A percentile compares a stretch with the other conserved stretches of the same genome.
Conservation (phyloP, 1,140 invertebrate genomes). For the Panulirus ornatus region DNA sequence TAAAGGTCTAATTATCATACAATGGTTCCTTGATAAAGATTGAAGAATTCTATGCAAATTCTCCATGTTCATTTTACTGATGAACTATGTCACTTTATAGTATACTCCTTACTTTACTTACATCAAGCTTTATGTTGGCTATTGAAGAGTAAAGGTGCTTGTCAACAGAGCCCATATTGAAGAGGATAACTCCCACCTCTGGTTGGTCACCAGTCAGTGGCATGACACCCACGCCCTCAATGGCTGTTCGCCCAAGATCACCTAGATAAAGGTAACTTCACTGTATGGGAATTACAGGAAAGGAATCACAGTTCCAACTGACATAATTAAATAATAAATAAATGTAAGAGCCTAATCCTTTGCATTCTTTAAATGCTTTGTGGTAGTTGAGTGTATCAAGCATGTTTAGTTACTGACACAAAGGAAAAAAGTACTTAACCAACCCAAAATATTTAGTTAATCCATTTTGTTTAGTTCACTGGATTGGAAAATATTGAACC, state of each 20-base stretch:
- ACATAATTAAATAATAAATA: too few species aligned
- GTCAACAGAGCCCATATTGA: slow-evolving; percentile 84
- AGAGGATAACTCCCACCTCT: slow-evolving; percentile 82
- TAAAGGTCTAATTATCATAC: too few species aligned
- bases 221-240: slow-evolving; percentile 82
- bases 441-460: too few species aligned
- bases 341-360: too few species aligned
- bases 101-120: slow-evolving; percentile 77
- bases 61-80: background rate
- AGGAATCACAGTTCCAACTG: too few species aligned
- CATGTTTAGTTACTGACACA: too few species aligned
- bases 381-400: too few species aligned
- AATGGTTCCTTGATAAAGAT: too few species aligned
- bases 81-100: background rate
- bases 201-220: slow-evolving; percentile 77
- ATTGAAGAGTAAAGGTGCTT: slow-evolving; percentile 83
- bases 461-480: too few species aligned
- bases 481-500: too few species aligned
- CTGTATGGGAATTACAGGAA: background rate
- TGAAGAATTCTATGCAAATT: slow-evolving; percentile 4
- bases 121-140: slow-evolving; percentile 83
- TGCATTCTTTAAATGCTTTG: too few species aligned
- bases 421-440: too few species aligned
- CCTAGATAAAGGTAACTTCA: slow-evolving; percentile 8
- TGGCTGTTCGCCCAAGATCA: slow-evolving; percentile 78